Evolutionary conservation across 2,797 vertebrate genomes (phyloP), one percentile per base, ranked within the genome.

Genomic region (Cyprinodon diabolis): DNA sequence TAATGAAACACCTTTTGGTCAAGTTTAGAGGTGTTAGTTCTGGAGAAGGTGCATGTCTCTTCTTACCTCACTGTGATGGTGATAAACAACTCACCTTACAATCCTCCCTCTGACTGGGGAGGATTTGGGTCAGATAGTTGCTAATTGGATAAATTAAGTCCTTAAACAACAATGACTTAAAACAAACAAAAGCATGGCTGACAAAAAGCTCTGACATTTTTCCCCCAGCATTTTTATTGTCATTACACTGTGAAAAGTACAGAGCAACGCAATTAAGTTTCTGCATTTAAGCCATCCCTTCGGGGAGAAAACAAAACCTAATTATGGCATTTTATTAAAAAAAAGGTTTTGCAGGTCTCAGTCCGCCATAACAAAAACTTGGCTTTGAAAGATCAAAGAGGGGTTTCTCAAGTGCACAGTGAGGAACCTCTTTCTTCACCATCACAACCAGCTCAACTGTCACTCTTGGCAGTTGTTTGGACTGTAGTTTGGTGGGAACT

Each of bases 391-490:
- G 67, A 83, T 75, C 70, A 89, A 37, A 74, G 76, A 58, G 60
- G 63, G 81, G 74, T 78, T 76, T 56, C 76, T 75, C 48, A 88
- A 85, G 81, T 85, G 70, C 67, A 84, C 86, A 68, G 86, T 86
- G 85, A 89, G 88, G 82, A 83, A 83, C 58, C 45, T 85, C 83
- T 88, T 92, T 91, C 88, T 91, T 74, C 17, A 54, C 83, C 82
- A 89, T 88, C 85, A 92, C 87, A 91, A 86, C 82, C 86, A 78
- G 82, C 75, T 86, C 87, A 86, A 90, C 86, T 85, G 87, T 89
- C 90, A 89, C 80, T 75, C 58, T 87, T 92, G 90, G 89, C 91
- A 86, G 85, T 90, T 87, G 84, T 87, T 89, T 90, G 89, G 89
- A 91, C 30, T 40, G 57, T 66, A 71, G 74, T 84, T 68, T 77